Conservation (phyloP, 2,113 vertebrate genomes). For the Corydoras sp. region DNA sequence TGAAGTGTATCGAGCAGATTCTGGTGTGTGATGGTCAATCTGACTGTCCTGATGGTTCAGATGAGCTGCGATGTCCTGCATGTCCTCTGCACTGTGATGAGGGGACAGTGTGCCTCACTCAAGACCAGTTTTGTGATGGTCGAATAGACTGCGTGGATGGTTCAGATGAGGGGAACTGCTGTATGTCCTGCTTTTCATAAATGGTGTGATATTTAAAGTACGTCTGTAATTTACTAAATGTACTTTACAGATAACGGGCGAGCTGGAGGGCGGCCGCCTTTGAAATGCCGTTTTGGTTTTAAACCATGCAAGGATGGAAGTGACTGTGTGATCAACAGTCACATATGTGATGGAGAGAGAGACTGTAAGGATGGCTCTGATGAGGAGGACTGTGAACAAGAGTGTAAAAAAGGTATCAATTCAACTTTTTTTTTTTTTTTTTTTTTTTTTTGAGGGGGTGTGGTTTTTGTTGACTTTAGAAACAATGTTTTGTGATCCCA, state of each 20-base stretch:
- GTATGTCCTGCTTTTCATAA: not conserved
- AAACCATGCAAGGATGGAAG: constrained; percentile 61
- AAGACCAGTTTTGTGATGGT: constrained; percentile 71
- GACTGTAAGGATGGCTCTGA: constrained; percentile 80
- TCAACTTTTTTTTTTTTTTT: not conserved
- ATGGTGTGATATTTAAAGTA: not conserved
- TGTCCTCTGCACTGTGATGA: constrained; percentile 56
- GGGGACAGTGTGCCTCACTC: constrained; percentile 60
- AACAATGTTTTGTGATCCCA: no score
- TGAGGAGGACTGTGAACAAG: constrained; percentile 50
- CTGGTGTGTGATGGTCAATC: constrained; percentile 69
- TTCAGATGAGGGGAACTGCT: constrained; percentile 65
- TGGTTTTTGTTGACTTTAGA: no score
- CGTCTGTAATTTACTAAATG: not conserved
- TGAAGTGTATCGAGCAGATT: constrained; percentile 54
- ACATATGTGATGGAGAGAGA: constrained; percentile 71
- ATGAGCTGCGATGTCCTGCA: constrained; percentile 66
- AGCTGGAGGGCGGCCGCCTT: not conserved
- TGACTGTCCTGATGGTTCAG: constrained; percentile 76
- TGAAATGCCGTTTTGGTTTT: constrained; percentile 54
- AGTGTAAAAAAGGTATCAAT: constrained; percentile 57
- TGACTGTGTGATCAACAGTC: constrained; percentile 65
- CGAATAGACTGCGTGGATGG: constrained; percentile 74
- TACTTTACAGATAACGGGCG: not conserved
- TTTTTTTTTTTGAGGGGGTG: not conserved